phyloP scores from a whole-genome alignment of 2,797 vertebrate genomes.

The Chloroceryle inda region DNA sequence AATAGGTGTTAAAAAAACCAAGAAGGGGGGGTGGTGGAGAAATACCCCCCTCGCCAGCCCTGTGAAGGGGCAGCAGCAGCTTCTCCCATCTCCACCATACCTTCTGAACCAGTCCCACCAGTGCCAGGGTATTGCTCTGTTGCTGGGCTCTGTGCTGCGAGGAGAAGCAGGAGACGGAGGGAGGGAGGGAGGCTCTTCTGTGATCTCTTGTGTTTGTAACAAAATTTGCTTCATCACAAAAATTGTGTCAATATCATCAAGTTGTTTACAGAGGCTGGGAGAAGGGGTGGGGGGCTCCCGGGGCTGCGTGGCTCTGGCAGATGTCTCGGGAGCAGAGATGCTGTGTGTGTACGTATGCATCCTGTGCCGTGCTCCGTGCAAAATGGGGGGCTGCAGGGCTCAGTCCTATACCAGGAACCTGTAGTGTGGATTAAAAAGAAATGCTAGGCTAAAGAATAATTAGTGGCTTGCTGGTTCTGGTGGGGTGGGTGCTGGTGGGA shows the following conservation, averaged over 20 bases:
- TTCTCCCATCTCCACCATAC: neutral
- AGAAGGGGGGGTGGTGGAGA: neutral
- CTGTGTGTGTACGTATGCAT: neutral
- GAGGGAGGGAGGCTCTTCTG: neutral
- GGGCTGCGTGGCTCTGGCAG: neutral
- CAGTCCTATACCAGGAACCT: neutral
- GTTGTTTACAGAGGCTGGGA: neutral
- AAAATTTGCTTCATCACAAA: neutral
- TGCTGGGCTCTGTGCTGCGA: neutral
- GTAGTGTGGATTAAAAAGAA: constrained; percentile 22
- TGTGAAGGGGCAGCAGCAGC: neutral
- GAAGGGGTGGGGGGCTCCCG: neutral
- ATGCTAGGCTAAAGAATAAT: neutral
- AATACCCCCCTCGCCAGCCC: neutral
- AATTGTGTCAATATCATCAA: constrained; percentile 19
- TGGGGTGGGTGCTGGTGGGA: constrained; percentile 28
- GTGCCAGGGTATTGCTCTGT: neutral
- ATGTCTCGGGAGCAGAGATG: neutral
- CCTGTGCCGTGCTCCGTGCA: fast-evolving
- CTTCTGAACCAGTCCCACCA: neutral
- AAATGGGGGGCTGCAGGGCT: constrained; percentile 18
- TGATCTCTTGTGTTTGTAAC: neutral
- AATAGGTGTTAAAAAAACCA: neutral
- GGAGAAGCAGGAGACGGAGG: neutral
- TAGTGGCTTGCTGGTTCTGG: neutral